Percentiles rank a stretch among this genome's conserved stretches.
Evolutionary conservation across 2,113 vertebrate species (phyloP).

Genomic region (Myrmecobius fasciatus): DNA sequence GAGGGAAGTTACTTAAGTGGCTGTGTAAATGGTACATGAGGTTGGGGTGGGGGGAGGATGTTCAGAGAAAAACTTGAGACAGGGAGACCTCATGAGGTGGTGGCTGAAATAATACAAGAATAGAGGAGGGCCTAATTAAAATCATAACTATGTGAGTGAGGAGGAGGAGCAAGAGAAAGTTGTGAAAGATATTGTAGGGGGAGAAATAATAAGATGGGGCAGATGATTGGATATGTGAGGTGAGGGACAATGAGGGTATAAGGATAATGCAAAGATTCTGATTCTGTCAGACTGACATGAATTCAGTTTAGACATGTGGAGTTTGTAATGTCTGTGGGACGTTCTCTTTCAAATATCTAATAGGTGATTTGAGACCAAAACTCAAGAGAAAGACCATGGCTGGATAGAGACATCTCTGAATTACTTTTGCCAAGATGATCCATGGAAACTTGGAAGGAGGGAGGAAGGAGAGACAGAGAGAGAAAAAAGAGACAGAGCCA

Average conservation of each 20-base stretch:
- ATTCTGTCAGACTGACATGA: background rate
- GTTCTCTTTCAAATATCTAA: background rate
- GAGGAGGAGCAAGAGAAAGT: background rate
- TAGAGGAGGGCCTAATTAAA: background rate
- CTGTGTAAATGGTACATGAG: background rate
- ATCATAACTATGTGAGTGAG: background rate
- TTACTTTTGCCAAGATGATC: background rate
- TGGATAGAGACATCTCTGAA: background rate
- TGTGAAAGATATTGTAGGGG: background rate
- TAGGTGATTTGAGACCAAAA: background rate
- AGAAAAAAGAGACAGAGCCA: background rate
- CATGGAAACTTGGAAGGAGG: background rate
- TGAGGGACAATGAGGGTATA: background rate
- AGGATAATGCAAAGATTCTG: background rate
- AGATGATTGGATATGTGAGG: background rate
- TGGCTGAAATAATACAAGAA: background rate
- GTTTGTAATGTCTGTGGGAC: background rate
- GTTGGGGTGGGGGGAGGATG: background rate
- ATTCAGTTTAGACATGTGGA: background rate
- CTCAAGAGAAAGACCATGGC: background rate
- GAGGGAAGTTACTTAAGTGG: background rate
- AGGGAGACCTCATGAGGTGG: background rate
- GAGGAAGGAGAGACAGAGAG: no score
- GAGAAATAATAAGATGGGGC: background rate
- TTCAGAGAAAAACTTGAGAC: background rate